Conservation (phyloP, 2,888 invertebrate species). For the Heterodera filipjevi region DNA sequence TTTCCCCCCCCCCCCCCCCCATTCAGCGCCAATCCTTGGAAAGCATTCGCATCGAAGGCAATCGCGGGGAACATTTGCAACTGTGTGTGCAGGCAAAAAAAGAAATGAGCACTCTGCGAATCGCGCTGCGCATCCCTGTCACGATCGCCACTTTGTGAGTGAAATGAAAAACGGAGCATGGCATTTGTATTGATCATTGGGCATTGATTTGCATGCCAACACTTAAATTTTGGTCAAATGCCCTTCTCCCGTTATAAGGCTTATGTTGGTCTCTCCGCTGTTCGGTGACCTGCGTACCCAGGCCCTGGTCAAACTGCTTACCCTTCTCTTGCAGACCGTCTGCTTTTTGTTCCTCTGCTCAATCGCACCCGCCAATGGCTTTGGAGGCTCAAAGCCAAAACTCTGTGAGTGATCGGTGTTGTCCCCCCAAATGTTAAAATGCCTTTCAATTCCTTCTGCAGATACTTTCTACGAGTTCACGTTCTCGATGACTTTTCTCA, state of each 20-base stretch:
- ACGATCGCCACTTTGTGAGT: constrained; percentile 50
- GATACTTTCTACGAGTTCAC: constrained; percentile 61
- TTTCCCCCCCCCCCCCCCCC: too few relatives aligned
- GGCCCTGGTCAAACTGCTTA: constrained; percentile 56
- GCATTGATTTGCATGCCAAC: too few relatives aligned
- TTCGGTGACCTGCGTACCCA: constrained; percentile 62
- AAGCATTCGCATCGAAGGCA: constrained; percentile 1
- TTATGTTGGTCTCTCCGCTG: constrained; percentile 59
- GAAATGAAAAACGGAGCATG: background rate
- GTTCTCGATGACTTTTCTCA: constrained; percentile 53
- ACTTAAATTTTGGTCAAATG: background rate
- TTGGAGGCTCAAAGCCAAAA: constrained; percentile 55
- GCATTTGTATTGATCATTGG: background rate
- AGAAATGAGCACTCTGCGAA: constrained; percentile 54
- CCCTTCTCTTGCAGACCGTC: constrained; percentile 56
- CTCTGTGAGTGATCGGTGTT: constrained; percentile 49
- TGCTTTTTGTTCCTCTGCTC: constrained; percentile 61
- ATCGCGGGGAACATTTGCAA: constrained; percentile 44
- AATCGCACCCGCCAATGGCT: constrained; percentile 60
- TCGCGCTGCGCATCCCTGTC: constrained; percentile 54
- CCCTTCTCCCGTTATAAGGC: background rate
- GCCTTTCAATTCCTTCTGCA: too few relatives aligned
- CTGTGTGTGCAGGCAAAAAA: constrained; percentile 58
- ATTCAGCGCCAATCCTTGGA: constrained; percentile 16
- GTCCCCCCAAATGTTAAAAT: too few relatives aligned